Percentiles rank a stretch among this genome's conserved stretches.
Conservation (phyloP, 2,888 invertebrate genomes). For the Pollenia angustigena region DNA sequence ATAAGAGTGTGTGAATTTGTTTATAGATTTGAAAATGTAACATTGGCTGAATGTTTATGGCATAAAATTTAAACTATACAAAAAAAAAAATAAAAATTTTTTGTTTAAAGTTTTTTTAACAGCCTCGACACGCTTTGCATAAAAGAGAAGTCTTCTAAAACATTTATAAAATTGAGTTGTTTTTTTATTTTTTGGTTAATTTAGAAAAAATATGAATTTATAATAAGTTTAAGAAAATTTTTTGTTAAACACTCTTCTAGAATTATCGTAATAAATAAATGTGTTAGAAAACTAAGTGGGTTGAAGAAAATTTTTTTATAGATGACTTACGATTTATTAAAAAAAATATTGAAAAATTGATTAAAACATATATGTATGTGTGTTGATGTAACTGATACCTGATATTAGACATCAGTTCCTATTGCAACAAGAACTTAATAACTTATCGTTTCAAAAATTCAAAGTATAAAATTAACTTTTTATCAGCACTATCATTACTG, state of each 20-base stretch:
- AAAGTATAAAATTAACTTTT: no score
- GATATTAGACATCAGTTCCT: no score
- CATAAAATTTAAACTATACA: slow-evolving; percentile 4
- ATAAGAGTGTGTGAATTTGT: not conserved
- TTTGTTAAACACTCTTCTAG: slow-evolving; percentile 3
- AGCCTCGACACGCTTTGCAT: slow-evolving; percentile 43
- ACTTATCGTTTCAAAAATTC: no score
- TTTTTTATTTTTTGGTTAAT: not conserved
- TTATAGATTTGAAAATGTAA: slow-evolving; percentile 27
- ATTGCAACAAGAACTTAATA: no score
- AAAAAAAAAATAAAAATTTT: not conserved
- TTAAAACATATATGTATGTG: no score
- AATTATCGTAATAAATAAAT: slow-evolving; percentile 4
- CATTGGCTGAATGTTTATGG: slow-evolving; percentile 36
- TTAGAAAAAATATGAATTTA: not conserved
- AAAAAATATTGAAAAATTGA: not conserved
- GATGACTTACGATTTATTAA: not conserved
- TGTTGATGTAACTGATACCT: no score
- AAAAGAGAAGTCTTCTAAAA: not conserved
- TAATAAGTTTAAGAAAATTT: slow-evolving; percentile 1
- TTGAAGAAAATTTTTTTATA: not conserved
- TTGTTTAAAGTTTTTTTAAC: not conserved
- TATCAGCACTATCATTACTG: no score
- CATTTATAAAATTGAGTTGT: not conserved
- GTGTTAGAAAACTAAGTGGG: slow-evolving; percentile 11